These are phyloP conservation scores for Cheilinus undulatus DNA, from an alignment of 2,113 vertebrate species.

Conservation along the genomic window DNA sequence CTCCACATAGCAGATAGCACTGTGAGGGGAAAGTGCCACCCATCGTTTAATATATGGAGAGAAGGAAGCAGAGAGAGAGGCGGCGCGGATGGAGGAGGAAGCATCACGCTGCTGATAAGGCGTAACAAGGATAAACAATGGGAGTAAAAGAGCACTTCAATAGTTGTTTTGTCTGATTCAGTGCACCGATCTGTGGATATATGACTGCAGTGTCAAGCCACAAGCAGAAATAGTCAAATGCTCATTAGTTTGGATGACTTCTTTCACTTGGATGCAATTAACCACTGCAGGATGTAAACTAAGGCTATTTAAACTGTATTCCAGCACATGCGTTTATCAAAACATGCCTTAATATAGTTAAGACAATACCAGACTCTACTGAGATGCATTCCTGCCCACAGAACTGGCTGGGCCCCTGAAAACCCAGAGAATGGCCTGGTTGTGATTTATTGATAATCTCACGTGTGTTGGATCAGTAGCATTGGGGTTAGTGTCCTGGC, in stretches of 20 bases:
- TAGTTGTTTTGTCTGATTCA: conserved; percentile 56
- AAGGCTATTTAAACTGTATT: too few relatives aligned
- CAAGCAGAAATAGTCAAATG: background rate
- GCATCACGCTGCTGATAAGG: conserved; percentile 54
- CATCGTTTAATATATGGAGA: conserved; percentile 73
- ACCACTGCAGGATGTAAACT: too few relatives aligned
- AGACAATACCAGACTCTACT: too few relatives aligned
- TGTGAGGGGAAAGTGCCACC: conserved; percentile 77
- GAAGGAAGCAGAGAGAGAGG: conserved; percentile 27
- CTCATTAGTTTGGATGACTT: background rate
- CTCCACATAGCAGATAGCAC: conserved; percentile 73
- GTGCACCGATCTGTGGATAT: conserved; percentile 36
- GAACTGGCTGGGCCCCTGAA: too few relatives aligned
- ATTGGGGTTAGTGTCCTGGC: too few relatives aligned
- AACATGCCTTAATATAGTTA: too few relatives aligned
- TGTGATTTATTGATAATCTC: too few relatives aligned
- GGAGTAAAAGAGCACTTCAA: conserved; percentile 58
- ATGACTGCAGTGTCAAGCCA: conserved; percentile 2
- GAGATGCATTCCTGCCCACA: too few relatives aligned
- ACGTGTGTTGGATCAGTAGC: too few relatives aligned
- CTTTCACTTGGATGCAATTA: too few relatives aligned
- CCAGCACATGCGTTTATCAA: too few relatives aligned
- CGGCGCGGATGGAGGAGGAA: conserved; percentile 28
- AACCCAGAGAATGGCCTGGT: too few relatives aligned
- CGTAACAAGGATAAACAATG: conserved; percentile 64